phyloP scores from a whole-genome alignment of 2,797 vertebrate species.

The Harpagifer antarcticus region DNA sequence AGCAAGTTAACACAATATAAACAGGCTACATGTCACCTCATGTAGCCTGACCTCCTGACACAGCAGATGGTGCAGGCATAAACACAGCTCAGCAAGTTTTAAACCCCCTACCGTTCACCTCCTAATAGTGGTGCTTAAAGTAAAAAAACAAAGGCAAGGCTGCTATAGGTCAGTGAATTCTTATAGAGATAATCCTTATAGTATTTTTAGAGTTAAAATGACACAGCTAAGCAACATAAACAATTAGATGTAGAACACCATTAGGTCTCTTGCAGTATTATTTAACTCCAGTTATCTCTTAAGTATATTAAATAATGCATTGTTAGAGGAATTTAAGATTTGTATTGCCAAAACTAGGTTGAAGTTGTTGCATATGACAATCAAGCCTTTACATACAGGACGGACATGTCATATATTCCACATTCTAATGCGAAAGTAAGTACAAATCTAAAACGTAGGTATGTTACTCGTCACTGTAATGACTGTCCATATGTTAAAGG shows the following conservation, averaged over 20 bases:
- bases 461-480: neutral
- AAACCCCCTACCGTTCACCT: slow-evolving; percentile 12
- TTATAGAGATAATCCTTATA: neutral
- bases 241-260: neutral
- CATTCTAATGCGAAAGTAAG: too few species aligned
- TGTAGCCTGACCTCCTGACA: slow-evolving; percentile 19
- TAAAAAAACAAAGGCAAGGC: neutral
- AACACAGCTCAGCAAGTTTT: slow-evolving; percentile 20
- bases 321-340: too few species aligned
- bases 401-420: too few species aligned
- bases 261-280: too few species aligned
- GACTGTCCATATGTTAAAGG: neutral
- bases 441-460: too few species aligned
- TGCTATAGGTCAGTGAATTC: neutral
- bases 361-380: too few species aligned
- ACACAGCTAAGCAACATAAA: slow-evolving; percentile 1
- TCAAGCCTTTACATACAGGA: too few species aligned
- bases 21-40: slow-evolving; percentile 25
- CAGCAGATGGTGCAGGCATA: slow-evolving; percentile 53
- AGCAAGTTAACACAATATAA: slow-evolving; percentile 16
- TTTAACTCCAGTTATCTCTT: too few species aligned
- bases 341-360: too few species aligned
- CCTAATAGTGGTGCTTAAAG: neutral
- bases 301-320: too few species aligned
- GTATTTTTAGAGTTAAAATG: neutral